These are phyloP conservation scores for Telenomus remus DNA, from an alignment of 1,140 invertebrate species.

Conservation along the genomic window DNA sequence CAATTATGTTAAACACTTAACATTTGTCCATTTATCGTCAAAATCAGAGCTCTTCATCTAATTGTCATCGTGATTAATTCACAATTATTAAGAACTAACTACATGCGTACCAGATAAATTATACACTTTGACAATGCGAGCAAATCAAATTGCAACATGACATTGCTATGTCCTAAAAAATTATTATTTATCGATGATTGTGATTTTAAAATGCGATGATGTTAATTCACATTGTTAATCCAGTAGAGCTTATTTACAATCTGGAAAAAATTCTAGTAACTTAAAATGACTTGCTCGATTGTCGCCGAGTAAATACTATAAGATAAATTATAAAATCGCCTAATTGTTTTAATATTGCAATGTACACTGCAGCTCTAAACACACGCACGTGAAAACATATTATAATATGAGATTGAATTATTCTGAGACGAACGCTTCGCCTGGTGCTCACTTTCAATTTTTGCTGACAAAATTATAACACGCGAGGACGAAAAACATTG, in stretches of 20 bases:
- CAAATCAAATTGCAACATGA: conserved; percentile 32
- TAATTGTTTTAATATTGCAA: conserved; percentile 64
- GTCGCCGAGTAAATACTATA: background rate
- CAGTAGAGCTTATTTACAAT: too few relatives aligned
- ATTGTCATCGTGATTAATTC: conserved; percentile 64
- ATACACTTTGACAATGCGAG: conserved; percentile 51
- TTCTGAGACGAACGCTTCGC: conserved; percentile 13
- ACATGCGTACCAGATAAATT: conserved; percentile 61
- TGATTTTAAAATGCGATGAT: too few relatives aligned
- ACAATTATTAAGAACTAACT: conserved; percentile 64
- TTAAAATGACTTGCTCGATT: too few relatives aligned
- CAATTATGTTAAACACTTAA: conserved; percentile 45
- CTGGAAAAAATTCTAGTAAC: too few relatives aligned
- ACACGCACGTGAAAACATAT: conserved; percentile 14
- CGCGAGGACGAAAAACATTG: background rate
- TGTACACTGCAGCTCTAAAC: conserved; percentile 52
- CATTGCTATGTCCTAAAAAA: conserved; percentile 21
- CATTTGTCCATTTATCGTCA: conserved; percentile 52
- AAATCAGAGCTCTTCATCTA: conserved; percentile 64
- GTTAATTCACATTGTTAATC: background rate
- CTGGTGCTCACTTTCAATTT: conserved; percentile 3
- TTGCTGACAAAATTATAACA: background rate
- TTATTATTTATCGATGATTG: background rate
- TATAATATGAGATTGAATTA: conserved; percentile 4
- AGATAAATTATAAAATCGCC: conserved; percentile 38